Conservation (phyloP, 35 echinoderm and acorn worm genomes). For the Patiria miniata region DNA sequence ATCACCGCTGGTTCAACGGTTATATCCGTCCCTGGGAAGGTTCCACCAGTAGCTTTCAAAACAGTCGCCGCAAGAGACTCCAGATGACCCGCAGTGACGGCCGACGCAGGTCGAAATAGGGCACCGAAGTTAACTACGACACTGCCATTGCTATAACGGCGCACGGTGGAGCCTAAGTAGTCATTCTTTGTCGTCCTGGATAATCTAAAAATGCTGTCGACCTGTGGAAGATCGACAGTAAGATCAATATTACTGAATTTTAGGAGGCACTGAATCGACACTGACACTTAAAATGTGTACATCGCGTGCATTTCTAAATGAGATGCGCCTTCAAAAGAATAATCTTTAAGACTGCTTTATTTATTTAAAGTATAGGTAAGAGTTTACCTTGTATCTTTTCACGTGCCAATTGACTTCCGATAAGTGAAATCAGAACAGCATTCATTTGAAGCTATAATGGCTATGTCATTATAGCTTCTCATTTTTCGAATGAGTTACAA, state of each 20-base stretch:
- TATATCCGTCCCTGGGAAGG: background rate
- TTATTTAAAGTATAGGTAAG: background rate
- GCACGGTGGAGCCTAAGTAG: background rate
- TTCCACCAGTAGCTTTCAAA: background rate
- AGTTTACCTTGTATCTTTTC: background rate
- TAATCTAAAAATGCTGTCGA: background rate
- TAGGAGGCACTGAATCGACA: background rate
- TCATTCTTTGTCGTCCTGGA: background rate
- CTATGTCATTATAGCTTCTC: too few relatives aligned
- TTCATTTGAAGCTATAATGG: too few relatives aligned
- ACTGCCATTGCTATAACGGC: background rate
- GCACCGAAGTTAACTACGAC: background rate
- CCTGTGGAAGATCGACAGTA: background rate
- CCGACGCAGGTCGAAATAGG: background rate
- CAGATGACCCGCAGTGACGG: background rate
- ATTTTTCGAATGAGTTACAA: too few relatives aligned
- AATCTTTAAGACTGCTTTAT: background rate
- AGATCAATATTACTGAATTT: background rate
- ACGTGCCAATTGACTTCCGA: background rate
- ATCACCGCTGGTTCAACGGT: background rate
- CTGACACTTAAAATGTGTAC: too few relatives aligned
- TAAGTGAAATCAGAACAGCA: too few relatives aligned
- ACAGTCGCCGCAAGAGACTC: background rate
- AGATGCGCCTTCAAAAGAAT: too few relatives aligned
- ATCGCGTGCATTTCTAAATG: too few relatives aligned